Base-by-base conservation (phyloP, 2,797 vertebrate genomes). In the Circus cinereus region DNA sequence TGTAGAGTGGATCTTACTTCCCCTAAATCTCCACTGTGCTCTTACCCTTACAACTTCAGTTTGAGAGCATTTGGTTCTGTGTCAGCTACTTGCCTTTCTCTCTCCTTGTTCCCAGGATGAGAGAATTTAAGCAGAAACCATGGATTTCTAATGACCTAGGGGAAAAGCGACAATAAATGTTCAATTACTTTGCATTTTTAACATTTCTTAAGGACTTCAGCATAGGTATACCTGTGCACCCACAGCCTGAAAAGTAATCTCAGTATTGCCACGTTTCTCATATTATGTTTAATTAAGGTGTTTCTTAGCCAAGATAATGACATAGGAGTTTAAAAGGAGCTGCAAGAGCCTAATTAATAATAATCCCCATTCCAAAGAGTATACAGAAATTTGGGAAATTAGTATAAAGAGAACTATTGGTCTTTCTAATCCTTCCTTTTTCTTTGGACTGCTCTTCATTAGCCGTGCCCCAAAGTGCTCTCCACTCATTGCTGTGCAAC, bases 381-480 rank as follows among this genome's bases (percentile, higher is more conserved):
- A 47, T 51, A 72, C 9, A 76, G 83, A 94, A 88, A 88, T 78
- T 81, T 89, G 45, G 74, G 65, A 96, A 97, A 96, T 95, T 67
- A 88, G 32, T 38, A 53, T 40, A 64, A 88, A 69, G 68, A 91
- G 36, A 87, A 72, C n/a, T 59, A 60, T 12, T 73, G 42, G 59
- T 89, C 76, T 81, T 92, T 80, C 87, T 92, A 97, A 93, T 94
- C 62, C 80, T 47, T 53, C 20, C 43, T 57, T 94, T 92, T 93
- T 77, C 62, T 90, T 70, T 82, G 75, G 68, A 7, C 34, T 93
- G 59, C 36, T 94, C 34, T 83, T 95, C 68, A 82, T 91, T 60
- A 94, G 38, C 34, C 10, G 29, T 76, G 74, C 64, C 89, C 51
- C 69, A 65, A 81, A 95, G 84, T 87, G 43, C 38, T 95, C 92